A percentile compares a stretch with the other conserved stretches of the same genome.
Conservation (phyloP, 2,888 invertebrate genomes). For the Gryllus longicercus region DNA sequence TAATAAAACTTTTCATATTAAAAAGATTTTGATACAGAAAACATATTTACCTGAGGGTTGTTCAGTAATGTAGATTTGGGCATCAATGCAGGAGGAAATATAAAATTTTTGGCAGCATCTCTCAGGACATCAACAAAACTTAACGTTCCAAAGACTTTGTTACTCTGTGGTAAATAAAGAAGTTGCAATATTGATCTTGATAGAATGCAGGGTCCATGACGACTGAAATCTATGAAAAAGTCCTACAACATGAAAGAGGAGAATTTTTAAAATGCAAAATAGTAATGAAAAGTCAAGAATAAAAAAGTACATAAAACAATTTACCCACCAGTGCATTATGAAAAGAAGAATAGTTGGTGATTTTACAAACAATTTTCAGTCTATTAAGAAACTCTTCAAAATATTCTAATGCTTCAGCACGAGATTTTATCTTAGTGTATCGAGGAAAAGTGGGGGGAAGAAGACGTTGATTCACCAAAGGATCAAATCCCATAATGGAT, state of each 20-base stretch:
- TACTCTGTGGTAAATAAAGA: constrained; percentile 61
- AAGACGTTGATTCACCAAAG: constrained; percentile 89
- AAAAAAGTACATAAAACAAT: background rate
- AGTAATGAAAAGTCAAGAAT: background rate
- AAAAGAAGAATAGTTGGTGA: constrained; percentile 72
- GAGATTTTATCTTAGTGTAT: constrained; percentile 81
- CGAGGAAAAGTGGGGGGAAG: constrained; percentile 98
- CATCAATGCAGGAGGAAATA: constrained; percentile 83
- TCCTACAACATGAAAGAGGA: constrained; percentile 58
- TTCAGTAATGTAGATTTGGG: constrained; percentile 65
- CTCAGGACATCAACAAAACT: constrained; percentile 74
- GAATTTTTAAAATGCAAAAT: background rate
- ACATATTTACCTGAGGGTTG: constrained; percentile 58
- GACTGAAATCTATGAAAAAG: constrained; percentile 90
- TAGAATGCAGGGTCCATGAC: constrained; percentile 82
- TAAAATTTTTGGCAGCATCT: constrained; percentile 82
- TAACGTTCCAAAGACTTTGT: constrained; percentile 57
- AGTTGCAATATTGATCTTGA: constrained; percentile 87
- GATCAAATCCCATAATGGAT: constrained; percentile 85
- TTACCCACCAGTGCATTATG: constrained; percentile 71
- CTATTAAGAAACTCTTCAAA: constrained; percentile 78
- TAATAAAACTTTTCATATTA: no score
- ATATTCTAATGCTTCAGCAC: constrained; percentile 73
- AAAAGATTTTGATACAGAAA: background rate
- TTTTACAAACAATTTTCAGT: constrained; percentile 76